phyloP scores from a whole-genome alignment of 2,113 vertebrate species.

The Osmerus mordax region DNA sequence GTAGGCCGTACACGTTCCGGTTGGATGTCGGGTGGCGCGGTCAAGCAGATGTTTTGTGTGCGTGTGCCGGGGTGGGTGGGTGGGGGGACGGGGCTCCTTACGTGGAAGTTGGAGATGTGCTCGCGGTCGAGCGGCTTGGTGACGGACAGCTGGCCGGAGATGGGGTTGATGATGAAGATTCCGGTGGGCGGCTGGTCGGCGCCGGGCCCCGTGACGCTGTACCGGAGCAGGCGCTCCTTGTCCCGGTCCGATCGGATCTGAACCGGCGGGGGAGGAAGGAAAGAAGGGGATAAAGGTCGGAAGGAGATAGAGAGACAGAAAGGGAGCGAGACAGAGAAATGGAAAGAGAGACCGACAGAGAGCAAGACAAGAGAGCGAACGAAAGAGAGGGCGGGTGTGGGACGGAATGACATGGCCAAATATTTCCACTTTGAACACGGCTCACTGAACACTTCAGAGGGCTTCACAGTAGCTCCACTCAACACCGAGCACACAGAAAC shows the following conservation, averaged over 20 bases:
- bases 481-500: background rate
- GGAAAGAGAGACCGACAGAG: background rate
- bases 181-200: conserved; percentile 94
- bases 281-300: background rate
- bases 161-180: conserved; percentile 95
- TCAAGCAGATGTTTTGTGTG: no score
- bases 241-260: conserved; percentile 94
- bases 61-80: background rate
- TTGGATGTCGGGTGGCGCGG: no score
- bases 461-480: background rate
- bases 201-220: conserved; percentile 94
- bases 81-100: conserved; percentile 62
- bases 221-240: conserved; percentile 87
- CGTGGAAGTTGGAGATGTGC: conserved; percentile 93
- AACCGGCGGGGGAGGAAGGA: conserved; percentile 6
- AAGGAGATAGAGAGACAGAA: background rate
- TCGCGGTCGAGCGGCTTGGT: conserved; percentile 95
- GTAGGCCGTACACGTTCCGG: no score
- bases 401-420: background rate
- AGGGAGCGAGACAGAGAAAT: background rate
- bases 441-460: background rate
- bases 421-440: no score
- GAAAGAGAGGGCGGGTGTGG: background rate
- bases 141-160: conserved; percentile 92
- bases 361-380: background rate